Conservation (phyloP, 37 sponge, comb jelly and placozoan genomes). For the Amphimedon queenslandica region DNA sequence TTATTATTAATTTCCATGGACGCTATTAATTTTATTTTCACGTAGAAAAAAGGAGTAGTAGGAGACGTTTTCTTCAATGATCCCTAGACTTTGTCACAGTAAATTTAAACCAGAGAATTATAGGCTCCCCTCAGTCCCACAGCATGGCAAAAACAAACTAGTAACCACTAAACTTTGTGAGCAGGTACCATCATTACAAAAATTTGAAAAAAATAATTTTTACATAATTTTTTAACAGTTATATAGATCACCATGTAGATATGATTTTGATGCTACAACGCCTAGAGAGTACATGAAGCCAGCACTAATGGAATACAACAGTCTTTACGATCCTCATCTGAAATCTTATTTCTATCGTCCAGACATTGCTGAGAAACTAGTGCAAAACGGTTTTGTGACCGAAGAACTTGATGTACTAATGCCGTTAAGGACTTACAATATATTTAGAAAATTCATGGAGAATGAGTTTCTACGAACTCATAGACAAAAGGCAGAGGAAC, state of each 20-base stretch:
- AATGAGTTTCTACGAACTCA: background rate
- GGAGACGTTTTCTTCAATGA: too few relatives aligned
- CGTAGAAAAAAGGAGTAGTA: too few relatives aligned
- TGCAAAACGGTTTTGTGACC: background rate
- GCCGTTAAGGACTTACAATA: background rate
- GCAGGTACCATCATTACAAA: too few relatives aligned
- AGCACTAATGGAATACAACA: slow-evolving; percentile 56
- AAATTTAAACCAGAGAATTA: too few relatives aligned
- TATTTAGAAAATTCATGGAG: background rate
- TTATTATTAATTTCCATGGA: too few relatives aligned
- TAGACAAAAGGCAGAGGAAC: background rate
- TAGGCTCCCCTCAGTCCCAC: too few relatives aligned
- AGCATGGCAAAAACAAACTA: too few relatives aligned
- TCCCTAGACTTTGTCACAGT: too few relatives aligned
- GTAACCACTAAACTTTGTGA: too few relatives aligned
- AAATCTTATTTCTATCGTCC: slow-evolving; percentile 42
- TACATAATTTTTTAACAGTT: too few relatives aligned
- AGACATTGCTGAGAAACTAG: slow-evolving; percentile 31
- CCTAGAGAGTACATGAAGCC: background rate
- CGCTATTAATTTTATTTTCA: too few relatives aligned
- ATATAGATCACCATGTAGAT: slow-evolving; percentile 40
- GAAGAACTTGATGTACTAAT: background rate
- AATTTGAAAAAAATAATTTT: too few relatives aligned
- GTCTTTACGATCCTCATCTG: slow-evolving; percentile 75
- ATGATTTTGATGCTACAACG: slow-evolving; percentile 49